Percentiles rank a stretch among this genome's conserved stretches.
Evolutionary conservation across 2,113 vertebrate species (phyloP).

Genomic region (Tragelaphus scriptus): DNA sequence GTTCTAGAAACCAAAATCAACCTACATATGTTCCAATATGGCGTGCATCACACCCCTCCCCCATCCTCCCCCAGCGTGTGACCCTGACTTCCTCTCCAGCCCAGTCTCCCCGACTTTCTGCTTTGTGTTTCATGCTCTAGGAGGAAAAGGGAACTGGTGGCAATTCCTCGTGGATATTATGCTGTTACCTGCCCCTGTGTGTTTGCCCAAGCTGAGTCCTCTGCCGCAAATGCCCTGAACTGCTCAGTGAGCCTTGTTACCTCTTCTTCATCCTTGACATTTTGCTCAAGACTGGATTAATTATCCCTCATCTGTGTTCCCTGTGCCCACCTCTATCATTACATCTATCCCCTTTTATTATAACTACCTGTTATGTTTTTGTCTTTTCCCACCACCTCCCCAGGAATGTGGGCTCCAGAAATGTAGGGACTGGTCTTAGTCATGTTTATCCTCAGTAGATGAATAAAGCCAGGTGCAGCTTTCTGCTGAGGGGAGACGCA

Average conservation of each 20-base stretch:
- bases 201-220: not conserved
- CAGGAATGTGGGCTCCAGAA: not conserved
- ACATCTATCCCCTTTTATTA: not conserved
- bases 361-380: not conserved
- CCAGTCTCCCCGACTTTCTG: not conserved
- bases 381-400: not conserved
- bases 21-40: not conserved
- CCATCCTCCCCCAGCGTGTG: accelerated
- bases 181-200: not conserved
- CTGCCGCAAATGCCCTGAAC: not conserved
- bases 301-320: not conserved
- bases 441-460: not conserved
- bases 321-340: not conserved
- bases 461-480: not conserved
- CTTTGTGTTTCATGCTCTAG: not conserved
- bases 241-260: not conserved
- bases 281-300: not conserved
- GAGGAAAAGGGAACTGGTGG: not conserved
- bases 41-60: accelerated
- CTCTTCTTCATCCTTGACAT: not conserved
- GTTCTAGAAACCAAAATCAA: not conserved
- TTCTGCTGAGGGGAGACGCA: not conserved
- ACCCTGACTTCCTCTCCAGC: not conserved
- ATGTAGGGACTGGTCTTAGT: not conserved
- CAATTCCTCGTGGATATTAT: not conserved